Evolutionary conservation across 2,888 invertebrate species (phyloP), one percentile per base, ranked within the genome.

Genomic region (Leptogaster cylindrica): DNA sequence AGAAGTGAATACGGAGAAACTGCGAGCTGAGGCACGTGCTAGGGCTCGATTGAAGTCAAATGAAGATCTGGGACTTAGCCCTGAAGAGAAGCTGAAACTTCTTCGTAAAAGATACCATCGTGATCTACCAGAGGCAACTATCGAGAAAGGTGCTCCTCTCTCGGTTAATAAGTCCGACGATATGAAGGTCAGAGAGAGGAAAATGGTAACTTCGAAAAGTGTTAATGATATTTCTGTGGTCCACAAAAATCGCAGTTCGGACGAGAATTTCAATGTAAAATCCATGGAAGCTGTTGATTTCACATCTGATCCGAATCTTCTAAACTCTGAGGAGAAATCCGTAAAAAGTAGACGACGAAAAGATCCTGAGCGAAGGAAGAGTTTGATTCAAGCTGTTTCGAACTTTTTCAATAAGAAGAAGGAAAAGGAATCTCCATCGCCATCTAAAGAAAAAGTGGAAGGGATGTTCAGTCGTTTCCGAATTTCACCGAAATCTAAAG

Each of bases 331-430:
- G 55, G 7, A 33, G 20, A 31, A 28, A 18, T 61, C 16, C 28
- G 77, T 76, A 67, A 67, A 75, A 2, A 73, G 67, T 51, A 74
- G 77, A 6, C 73, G 78, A 1, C 73, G 74, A 55, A 88, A 88
- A 75, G 88, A 88, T 76, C 84, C 87, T 0, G 90, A 91, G 74
- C 84, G 92, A 70, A 84, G 92, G 70, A 91, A 89, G 75, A 92
- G 92, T 79, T 88, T 93, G 63, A 92, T 93, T 75, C 92, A 91
- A 81, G 88, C 92, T 61, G 88, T 94, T 70, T 89, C 92, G 14
- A 92, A 89, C 78, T 90, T 93, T 78, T 90, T 94, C 77, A 86
- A 88, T 74, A 89, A 90, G 78, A 69, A 75, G 83, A 72, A 73
- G 69, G 70, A 71, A 88, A 89, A 80, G 86, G 90, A 67, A 88